Evolutionary conservation across 2,113 vertebrate genomes (phyloP), one percentile per base, ranked within the genome.

Genomic region (Malaclemys terrapin): DNA sequence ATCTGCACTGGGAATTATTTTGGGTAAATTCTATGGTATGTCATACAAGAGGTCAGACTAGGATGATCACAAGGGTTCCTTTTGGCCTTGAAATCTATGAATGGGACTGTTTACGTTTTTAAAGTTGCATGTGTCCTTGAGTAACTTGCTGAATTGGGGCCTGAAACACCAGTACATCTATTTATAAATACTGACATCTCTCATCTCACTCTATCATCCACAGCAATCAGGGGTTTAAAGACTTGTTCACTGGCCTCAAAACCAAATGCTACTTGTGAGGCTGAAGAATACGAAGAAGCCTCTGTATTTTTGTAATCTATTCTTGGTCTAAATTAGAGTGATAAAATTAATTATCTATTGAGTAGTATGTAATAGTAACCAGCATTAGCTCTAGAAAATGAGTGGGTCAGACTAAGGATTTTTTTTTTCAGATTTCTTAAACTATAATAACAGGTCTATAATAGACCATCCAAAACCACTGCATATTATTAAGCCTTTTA

Each of bases 91-190:
- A 35, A n/a, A n/a, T 69, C 35, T 69, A 69, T 3, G n/a, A 38
- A 72, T 72, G 65, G 17, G 65, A 35, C 1, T 27, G 50, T 3
- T 0, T 7, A 54, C 50, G 20, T 54, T 78, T 6, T 80, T 87
- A 72, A 69, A 88, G 38, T 19, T 52, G 56, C 2, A 3, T 10
- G 35, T 25, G 69, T 79, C 42, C 42, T 47, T 9, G 84, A 81
- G 54, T 12, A 80, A n/a, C 22, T 92, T 72, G n/a, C 52, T 13
- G 57, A 22, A 47, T 5, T 49, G 59, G 78, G 72, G 38, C 47
- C 14, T 52, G 16, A n/a, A 84, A 10, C 17, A 84, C 0, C 0
- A 62, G 17, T 57, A 2, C 27, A 76, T 14, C 49, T 35, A 16
- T 85, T 83, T 72, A n/a, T n/a, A 72, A 82, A 57, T 25, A 62